Conservation (phyloP, 35 echinoderm and acorn worm species). For the Strongylocentrotus purpuratus region DNA sequence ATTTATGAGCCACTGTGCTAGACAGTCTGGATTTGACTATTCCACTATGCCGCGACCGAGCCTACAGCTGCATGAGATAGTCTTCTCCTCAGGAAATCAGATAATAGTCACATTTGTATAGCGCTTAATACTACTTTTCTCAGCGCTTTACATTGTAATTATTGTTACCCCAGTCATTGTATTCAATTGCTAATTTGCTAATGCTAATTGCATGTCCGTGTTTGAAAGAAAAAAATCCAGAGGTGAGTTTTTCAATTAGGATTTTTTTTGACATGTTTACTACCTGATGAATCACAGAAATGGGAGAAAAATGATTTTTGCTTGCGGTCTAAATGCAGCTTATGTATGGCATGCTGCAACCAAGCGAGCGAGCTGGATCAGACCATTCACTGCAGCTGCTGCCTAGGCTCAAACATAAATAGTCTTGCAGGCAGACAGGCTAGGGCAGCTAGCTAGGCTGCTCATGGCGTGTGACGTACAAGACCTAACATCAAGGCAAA, state of each 20-base stretch:
- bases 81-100: not conserved
- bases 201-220: not conserved
- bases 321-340: not conserved
- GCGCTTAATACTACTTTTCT: no score
- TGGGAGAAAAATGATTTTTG: no score
- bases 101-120: not conserved
- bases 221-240: not conserved
- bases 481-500: not conserved
- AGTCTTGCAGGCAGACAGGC: not conserved
- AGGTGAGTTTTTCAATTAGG: no score
- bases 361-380: not conserved
- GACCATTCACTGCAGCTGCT: not conserved
- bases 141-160: no score
- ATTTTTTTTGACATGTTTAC: no score
- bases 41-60: not conserved
- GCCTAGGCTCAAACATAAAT: not conserved
- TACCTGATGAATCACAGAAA: no score
- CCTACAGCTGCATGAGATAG: not conserved
- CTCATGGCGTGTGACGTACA: not conserved
- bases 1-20: constrained; percentile 1
- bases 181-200: not conserved
- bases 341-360: not conserved
- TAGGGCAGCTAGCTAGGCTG: not conserved
- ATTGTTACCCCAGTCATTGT: no score
- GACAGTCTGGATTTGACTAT: not conserved